These are phyloP conservation scores for Apamea anceps DNA, from an alignment of 2,888 invertebrate species.

Conservation along the genomic window DNA sequence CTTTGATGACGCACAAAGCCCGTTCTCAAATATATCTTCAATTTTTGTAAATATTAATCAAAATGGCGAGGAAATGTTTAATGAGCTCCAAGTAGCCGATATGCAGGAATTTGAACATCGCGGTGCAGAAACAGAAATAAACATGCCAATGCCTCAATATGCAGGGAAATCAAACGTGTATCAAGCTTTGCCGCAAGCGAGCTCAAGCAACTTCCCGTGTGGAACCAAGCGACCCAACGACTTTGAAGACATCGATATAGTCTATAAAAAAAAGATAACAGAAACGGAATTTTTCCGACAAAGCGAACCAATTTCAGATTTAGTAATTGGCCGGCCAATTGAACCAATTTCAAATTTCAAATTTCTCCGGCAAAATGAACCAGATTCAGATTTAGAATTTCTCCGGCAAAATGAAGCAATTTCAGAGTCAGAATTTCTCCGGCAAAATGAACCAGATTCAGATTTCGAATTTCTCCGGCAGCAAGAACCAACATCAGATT, in stretches of 20 bases:
- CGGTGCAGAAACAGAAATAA: not conserved
- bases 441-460: not conserved
- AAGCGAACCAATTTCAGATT: not conserved
- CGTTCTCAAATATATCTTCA: conserved; percentile 28
- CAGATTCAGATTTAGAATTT: not conserved
- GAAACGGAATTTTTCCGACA: conserved; percentile 37
- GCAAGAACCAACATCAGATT: not conserved
- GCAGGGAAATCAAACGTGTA: conserved; percentile 3
- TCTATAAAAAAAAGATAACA: conserved; percentile 68
- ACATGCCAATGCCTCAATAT: not conserved
- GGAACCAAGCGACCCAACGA: conserved; percentile 70
- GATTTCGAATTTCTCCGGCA: not conserved
- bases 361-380: not conserved
- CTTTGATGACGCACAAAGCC: conserved; percentile 36
- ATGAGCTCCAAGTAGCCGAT: not conserved
- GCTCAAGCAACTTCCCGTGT: conserved; percentile 22
- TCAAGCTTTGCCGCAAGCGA: conserved; percentile 37
- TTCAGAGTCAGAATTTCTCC: not conserved
- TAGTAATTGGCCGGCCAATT: not conserved
- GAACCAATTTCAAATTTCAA: not conserved
- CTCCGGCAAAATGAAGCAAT: not conserved
- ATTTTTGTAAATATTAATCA: conserved; percentile 21
- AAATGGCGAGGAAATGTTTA: not conserved
- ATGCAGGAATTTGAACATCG: not conserved
- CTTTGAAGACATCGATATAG: conserved; percentile 55